phyloP scores from a whole-genome alignment of 2,113 vertebrate genomes.

The cat (Felis catus) region DNA sequence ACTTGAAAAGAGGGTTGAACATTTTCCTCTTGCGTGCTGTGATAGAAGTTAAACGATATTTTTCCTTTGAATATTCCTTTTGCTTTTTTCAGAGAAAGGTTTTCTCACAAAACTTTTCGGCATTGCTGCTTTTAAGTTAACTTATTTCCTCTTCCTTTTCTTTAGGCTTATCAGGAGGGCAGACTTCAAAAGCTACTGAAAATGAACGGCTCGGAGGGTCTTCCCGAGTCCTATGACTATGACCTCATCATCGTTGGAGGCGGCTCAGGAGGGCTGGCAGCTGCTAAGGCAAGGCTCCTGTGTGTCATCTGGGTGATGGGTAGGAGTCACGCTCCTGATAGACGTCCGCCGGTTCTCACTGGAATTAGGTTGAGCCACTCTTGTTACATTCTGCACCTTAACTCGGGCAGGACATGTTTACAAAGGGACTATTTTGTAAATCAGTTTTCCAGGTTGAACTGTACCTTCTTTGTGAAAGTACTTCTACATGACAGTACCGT shows the following conservation, averaged over 20 bases:
- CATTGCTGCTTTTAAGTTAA: not conserved
- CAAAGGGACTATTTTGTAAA: not conserved
- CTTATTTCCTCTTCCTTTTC: conserved; percentile 26
- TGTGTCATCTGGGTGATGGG: fast-evolving
- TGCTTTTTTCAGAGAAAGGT: conserved; percentile 1
- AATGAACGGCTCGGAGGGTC: conserved; percentile 26
- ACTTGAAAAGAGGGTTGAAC: not conserved
- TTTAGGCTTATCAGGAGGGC: conserved; percentile 76
- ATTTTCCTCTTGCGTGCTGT: not conserved
- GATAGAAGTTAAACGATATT: not conserved
- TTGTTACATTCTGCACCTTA: not conserved
- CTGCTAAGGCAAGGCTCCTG: conserved; percentile 87
- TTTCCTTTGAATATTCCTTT: not conserved
- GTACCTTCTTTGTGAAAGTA: not conserved
- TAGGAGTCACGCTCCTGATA: fast-evolving
- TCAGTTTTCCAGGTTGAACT: not conserved
- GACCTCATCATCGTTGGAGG: conserved; percentile 91
- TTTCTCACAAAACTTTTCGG: not conserved
- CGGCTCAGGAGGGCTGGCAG: conserved; percentile 88
- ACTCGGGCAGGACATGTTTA: not conserved
- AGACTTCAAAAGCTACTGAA: conserved; percentile 65
- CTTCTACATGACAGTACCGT: not conserved
- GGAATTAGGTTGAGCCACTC: not conserved
- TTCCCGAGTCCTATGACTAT: conserved; percentile 81
- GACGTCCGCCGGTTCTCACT: not conserved